These are phyloP conservation scores for Palythoa grandiflora DNA, from an alignment of 92 coral and sea anemone genomes.

Conservation along the genomic window DNA sequence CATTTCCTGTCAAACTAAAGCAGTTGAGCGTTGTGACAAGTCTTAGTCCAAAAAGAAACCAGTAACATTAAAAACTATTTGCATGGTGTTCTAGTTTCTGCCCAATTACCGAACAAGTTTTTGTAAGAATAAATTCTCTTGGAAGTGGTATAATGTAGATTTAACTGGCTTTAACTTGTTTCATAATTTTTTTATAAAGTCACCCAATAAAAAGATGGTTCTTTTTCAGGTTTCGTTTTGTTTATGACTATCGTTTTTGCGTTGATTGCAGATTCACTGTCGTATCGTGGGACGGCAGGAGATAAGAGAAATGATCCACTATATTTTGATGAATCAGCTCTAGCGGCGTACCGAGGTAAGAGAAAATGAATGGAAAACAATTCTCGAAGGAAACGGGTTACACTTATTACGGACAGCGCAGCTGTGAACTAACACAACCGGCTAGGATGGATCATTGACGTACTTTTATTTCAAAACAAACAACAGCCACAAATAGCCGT, in stretches of 20 bases:
- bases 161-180: not conserved
- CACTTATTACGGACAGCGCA: too few relatives aligned
- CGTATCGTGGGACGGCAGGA: slow-evolving; percentile 31
- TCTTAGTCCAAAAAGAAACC: not conserved
- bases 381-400: not conserved
- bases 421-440: too few relatives aligned
- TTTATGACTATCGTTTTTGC: not conserved
- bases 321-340: slow-evolving; percentile 39
- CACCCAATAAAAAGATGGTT: not conserved
- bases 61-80: not conserved
- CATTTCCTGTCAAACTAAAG: slow-evolving; percentile 35
- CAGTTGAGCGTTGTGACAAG: not conserved
- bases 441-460: too few relatives aligned
- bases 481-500: too few relatives aligned
- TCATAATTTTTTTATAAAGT: not conserved
- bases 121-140: not conserved
- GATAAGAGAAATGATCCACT: slow-evolving; percentile 43
- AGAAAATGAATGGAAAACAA: not conserved
- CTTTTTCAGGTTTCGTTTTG: not conserved
- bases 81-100: not conserved
- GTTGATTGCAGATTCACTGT: slow-evolving; percentile 35
- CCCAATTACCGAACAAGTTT: not conserved
- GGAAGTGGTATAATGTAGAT: not conserved
- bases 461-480: too few relatives aligned
- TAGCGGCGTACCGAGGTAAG: slow-evolving; percentile 38